These are phyloP conservation scores for Anableps anableps DNA, from an alignment of 2,797 vertebrate genomes.

Conservation along the genomic window DNA sequence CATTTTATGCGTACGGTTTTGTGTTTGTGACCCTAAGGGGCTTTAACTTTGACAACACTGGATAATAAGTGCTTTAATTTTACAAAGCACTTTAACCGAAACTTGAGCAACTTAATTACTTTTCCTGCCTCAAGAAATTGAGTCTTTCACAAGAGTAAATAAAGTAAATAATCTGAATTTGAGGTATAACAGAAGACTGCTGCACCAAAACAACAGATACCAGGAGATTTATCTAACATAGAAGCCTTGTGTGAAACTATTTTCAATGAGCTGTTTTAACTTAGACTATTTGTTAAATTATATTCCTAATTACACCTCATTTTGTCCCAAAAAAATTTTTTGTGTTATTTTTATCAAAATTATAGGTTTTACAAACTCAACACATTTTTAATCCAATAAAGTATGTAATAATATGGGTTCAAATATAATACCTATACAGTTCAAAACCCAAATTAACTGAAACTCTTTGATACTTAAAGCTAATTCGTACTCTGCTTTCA, in stretches of 20 bases:
- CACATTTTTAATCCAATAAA: neutral
- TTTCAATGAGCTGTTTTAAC: neutral
- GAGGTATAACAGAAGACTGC: neutral
- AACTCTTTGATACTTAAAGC: neutral
- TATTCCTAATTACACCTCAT: neutral
- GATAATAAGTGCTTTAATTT: neutral
- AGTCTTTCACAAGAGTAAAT: neutral
- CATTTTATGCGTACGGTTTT: neutral
- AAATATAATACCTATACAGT: neutral
- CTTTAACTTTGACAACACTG: neutral
- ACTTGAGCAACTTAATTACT: neutral
- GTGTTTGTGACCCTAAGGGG: too few relatives aligned
- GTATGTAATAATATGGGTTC: neutral
- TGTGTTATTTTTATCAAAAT: neutral
- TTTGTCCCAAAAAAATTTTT: neutral
- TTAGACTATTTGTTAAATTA: neutral
- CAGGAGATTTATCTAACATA: neutral
- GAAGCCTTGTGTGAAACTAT: neutral
- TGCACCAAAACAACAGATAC: neutral
- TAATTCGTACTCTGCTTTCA: neutral
- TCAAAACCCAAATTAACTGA: neutral
- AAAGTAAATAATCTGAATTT: slow-evolving; percentile 1
- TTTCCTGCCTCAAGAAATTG: neutral
- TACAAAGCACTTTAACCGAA: neutral
- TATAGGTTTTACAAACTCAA: neutral